Evolutionary conservation across 1,140 invertebrate genomes (phyloP), one percentile per base, ranked within the genome.

Genomic region (Diorhabda elongata): DNA sequence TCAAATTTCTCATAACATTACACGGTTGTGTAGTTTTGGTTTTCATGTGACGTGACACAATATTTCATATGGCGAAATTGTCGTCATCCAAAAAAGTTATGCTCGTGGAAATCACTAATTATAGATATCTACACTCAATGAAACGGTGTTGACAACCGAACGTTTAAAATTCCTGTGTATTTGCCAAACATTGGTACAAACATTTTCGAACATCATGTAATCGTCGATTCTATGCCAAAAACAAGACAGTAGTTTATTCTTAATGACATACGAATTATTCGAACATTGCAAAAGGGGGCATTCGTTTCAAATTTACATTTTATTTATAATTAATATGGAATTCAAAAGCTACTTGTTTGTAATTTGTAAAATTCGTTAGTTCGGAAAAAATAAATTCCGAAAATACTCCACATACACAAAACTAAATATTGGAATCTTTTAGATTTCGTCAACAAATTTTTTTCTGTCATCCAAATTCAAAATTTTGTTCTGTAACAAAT

Each of bases 111-210:
- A 43, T 42, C 9, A 62, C 61, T 62, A 62, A 62, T 62, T 62
- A 62, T 62, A 62, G 61, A 62, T 62, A 61, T 61, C 11, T 43
- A 64, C 52, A 47, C 44, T 56, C 11, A 65, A 52, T 56, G 47
- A 65, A 44, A 56, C 8, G 8, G 64, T 65, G 64, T 56, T 58
- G 64, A 65, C 45, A 65, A 26, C 44, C 41, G 52, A 65, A 65
- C 64, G 52, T 56, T 65, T 65, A 65, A 57, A 5, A 65, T 65
- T 65, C 64, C 64, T 65, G 64, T 42, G 52, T 26, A 6, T 6
- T 52, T 65, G 64, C 64, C 64, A 65, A 65, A 65, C 64, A 65
- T 43, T 65, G 45, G 64, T 56, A 56, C n/a, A 44, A 65, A 56
- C 64, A 65, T 56, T 57, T 57, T 9, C 5, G 42, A 64, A 65